Conservation (phyloP, 30 jellyfish, hydroid and myxozoan species). For the Nemopilema nomurai region DNA sequence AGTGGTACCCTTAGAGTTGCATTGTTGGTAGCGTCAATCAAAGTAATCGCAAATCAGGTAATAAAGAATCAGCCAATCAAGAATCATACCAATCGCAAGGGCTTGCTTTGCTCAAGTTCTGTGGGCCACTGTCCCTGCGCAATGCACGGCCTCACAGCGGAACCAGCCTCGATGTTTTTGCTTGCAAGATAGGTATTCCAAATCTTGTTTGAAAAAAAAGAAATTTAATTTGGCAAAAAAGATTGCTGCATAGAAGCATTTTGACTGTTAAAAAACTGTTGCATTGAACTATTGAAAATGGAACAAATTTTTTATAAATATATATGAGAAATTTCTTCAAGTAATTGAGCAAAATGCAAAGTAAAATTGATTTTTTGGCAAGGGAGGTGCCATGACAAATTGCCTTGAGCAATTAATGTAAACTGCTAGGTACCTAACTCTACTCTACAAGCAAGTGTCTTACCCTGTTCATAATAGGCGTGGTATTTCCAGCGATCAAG, state of each 20-base stretch:
- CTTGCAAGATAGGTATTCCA: slow-evolving; percentile 91
- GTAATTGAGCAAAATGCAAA: neutral
- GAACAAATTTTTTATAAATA: neutral
- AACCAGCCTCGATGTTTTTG: slow-evolving; percentile 87
- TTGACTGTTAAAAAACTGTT: too few species aligned
- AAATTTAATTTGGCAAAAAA: neutral
- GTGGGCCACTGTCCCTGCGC: slow-evolving; percentile 84
- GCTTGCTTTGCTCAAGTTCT: slow-evolving; percentile 73
- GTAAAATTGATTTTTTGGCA: too few species aligned
- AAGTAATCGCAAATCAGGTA: too few species aligned
- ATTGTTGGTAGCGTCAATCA: too few species aligned
- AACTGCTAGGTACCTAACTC: neutral
- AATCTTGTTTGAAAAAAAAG: too few species aligned
- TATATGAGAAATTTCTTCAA: neutral
- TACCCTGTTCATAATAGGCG: slow-evolving; percentile 42
- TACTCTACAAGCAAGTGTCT: too few species aligned
- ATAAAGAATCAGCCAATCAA: neutral
- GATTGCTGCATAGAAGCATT: neutral
- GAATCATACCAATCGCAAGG: slow-evolving; percentile 66
- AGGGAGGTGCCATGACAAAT: too few species aligned
- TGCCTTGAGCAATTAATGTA: neutral
- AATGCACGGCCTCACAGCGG: slow-evolving; percentile 82
- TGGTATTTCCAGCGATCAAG: slow-evolving; percentile 58
- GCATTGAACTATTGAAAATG: too few species aligned
- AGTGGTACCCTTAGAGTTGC: too few species aligned